Evolutionary conservation across 2,113 vertebrate genomes (phyloP), one percentile per base, ranked within the genome.

Genomic region (Budorcas taxicolor): DNA sequence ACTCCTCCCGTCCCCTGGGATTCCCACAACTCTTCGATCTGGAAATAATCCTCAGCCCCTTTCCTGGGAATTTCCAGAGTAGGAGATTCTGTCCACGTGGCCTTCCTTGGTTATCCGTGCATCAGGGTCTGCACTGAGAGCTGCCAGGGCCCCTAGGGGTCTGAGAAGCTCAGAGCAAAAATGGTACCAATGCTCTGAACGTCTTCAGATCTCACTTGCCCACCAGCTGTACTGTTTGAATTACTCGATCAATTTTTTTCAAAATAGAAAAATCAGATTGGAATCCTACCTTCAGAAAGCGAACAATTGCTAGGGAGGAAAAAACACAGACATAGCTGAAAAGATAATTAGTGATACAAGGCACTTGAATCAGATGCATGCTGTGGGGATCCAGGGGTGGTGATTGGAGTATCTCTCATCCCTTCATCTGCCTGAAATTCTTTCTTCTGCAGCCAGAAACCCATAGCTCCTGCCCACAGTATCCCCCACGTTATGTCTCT

Each of bases 221-320:
- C n/a, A 36, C 62, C 50, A 33, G 33, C 55, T 9, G 2, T 12
- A n/a, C 80, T 71, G 25, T 85, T 81, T n/a, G n/a, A 27, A 87
- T 43, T 9, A 10, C 33, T 84, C n/a, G 53, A 14, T 80, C 5
- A n/a, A 27, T 33, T 58, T 90, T 74, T 80, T 80, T 36, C 81
- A 92, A 57, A 95, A 21, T n/a, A 43, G 43, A 43, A 93, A 95
- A 83, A 13, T 7, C 45, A 53, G 80, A 16, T 58, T 71, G 3
- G 33, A 90, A 6, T 55, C 53, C 33, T 58, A 67, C 80, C 64
- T 94, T 84, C 57, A 64, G 80, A 94, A 90, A 90, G 80, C 14
- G 40, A 27, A 71, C 29, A 13, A 47, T 47, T 83, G 45, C 80
- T 27, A 14, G 31, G 67, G 45, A 87, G 40, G 55, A 81, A 92